Evolutionary conservation across 2,888 invertebrate species (phyloP), one percentile per base, ranked within the genome.

Genomic region (Gari tellinella): DNA sequence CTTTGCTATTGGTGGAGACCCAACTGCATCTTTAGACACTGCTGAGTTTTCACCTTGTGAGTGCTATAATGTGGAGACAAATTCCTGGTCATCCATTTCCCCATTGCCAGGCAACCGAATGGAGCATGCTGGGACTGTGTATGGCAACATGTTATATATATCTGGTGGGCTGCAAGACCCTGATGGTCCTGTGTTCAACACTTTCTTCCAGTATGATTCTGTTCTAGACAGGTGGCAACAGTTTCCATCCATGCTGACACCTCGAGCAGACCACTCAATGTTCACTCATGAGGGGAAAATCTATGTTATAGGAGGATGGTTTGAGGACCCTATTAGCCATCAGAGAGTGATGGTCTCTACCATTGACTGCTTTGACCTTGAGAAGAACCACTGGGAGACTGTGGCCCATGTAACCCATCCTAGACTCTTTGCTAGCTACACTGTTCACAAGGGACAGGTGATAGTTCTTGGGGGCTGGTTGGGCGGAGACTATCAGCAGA

Each of bases 381-480:
- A 92, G 12, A 92, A 92, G 8, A 94, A 94, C 82, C 87, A 92
- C 1, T 95, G 95, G 95, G 92, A 92, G 67, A 92, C 93, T 19
- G 93, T 95, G 46, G 94, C 95, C 0, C 91, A 92, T 56, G 93
- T 95, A 58, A 95, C 95, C 1, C 94, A 94, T 0, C 95, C 95
- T 1, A 92, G 95, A 57, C 95, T 94, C 86, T 95, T 95, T 85
- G 94, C 95, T 0, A 95, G 95, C 1, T 94, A 95, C 56, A 94
- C 94, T 7, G 93, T 94, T 23, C 93, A 95, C 19, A 93, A 94
- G 37, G 92, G 93, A 21, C 94, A 94, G 86, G 93, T 95, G 49
- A 95, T 95, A 87, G 94, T 95, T 80, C 94, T 95, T 72, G 95
- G 95, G 14, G 95, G 95, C 0, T 94, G 95, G 88, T 94, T 94